Conservation (phyloP, 2,113 vertebrate genomes). For the Istiophorus platypterus region DNA sequence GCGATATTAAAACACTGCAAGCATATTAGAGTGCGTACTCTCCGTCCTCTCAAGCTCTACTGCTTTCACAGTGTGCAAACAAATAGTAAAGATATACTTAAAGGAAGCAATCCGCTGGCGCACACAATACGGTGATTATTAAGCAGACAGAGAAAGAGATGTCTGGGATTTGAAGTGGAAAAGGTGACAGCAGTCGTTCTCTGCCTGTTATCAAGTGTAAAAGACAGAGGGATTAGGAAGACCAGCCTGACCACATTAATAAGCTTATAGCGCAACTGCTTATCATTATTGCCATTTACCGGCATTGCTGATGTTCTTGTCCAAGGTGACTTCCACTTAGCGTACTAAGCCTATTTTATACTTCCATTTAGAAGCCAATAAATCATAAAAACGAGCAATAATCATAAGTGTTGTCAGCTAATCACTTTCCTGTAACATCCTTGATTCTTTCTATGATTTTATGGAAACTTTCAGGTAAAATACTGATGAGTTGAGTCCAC, state of each 20-base stretch:
- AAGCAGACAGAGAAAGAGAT: slow-evolving; percentile 33
- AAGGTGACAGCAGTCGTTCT: slow-evolving; percentile 54
- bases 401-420: slow-evolving; percentile 39
- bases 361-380: slow-evolving; percentile 64
- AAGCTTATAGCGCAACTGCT: slow-evolving; percentile 66
- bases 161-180: slow-evolving; percentile 53
- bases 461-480: slow-evolving; percentile 33
- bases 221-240: slow-evolving; percentile 66
- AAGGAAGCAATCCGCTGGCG: neutral
- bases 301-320: slow-evolving; percentile 55
- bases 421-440: slow-evolving; percentile 48
- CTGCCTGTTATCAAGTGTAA: slow-evolving; percentile 60
- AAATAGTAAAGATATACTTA: neutral
- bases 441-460: slow-evolving; percentile 30
- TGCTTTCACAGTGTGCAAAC: slow-evolving; percentile 18
- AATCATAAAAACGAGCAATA: slow-evolving; percentile 61
- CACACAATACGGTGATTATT: slow-evolving; percentile 8
- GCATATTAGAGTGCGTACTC: slow-evolving; percentile 20
- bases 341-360: slow-evolving; percentile 61
- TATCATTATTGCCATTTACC: slow-evolving; percentile 70
- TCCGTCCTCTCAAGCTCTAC: slow-evolving; percentile 11
- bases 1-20: slow-evolving; percentile 46
- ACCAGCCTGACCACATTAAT: slow-evolving; percentile 68
- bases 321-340: slow-evolving; percentile 78
- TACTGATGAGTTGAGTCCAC: neutral